These are phyloP conservation scores for Henricia sp. DNA, from an alignment of 53 echinoderm and acorn worm genomes.

Conservation along the genomic window DNA sequence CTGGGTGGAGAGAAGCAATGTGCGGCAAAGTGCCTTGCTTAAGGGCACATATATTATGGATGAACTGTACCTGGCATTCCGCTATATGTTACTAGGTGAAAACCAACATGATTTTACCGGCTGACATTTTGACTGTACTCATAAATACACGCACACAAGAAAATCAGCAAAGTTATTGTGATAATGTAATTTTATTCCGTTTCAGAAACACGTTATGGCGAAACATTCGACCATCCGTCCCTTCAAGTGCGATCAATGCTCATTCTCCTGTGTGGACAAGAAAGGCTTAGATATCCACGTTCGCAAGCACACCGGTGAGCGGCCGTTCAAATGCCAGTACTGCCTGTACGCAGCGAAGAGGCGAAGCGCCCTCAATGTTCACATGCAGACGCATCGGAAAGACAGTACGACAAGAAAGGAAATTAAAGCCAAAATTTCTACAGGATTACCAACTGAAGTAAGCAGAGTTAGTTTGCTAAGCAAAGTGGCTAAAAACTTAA, in stretches of 20 bases:
- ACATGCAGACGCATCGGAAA: slow-evolving; percentile 80
- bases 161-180: no score
- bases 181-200: neutral
- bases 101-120: neutral
- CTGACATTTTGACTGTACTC: neutral
- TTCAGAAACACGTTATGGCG: slow-evolving; percentile 97
- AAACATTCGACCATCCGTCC: slow-evolving; percentile 92
- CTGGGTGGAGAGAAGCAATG: no score
- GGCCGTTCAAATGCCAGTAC: slow-evolving; percentile 81
- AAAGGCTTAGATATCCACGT: slow-evolving; percentile 87
- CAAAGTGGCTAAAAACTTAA: no score
- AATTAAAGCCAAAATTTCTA: neutral
- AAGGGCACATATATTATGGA: no score
- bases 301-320: slow-evolving; percentile 89
- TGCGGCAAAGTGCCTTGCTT: no score
- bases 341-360: slow-evolving; percentile 91
- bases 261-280: slow-evolving; percentile 90
- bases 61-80: no score
- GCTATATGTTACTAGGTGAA: neutral
- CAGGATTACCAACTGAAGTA: neutral
- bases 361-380: slow-evolving; percentile 86
- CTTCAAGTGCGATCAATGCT: slow-evolving; percentile 78
- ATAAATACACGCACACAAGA: no score
- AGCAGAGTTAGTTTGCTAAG: no score
- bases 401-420: neutral